Percentiles rank a stretch among this genome's conserved stretches.
Evolutionary conservation across 2,888 invertebrate genomes (phyloP).

Genomic region (Creontiades dilutus): DNA sequence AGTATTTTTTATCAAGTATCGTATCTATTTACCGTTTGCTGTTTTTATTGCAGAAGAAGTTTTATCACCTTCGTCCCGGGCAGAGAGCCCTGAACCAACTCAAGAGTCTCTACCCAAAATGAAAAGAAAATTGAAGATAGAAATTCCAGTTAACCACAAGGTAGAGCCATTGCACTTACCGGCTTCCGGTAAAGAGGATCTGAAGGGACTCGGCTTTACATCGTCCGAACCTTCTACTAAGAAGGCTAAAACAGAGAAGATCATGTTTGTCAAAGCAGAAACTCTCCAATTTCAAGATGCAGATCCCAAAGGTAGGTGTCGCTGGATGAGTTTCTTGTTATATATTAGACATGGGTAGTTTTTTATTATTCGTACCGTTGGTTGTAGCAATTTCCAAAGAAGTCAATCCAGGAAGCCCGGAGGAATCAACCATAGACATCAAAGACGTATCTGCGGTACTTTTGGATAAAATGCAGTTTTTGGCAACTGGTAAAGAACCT

Average conservation of each 20-base stretch:
- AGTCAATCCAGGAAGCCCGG: not conserved
- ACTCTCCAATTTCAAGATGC: slow-evolving; percentile 77
- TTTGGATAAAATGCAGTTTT: slow-evolving; percentile 82
- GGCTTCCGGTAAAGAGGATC: slow-evolving; percentile 63
- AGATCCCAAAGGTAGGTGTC: slow-evolving; percentile 65
- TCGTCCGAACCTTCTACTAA: slow-evolving; percentile 77
- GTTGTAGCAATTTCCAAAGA: not conserved
- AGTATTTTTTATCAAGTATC: too few relatives aligned
- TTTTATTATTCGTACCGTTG: not conserved
- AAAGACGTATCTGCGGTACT: slow-evolving; percentile 78
- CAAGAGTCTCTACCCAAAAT: not conserved
- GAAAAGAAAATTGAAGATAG: slow-evolving; percentile 62
- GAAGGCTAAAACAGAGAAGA: slow-evolving; percentile 78
- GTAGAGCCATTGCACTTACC: not conserved
- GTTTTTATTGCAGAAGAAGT: slow-evolving; percentile 50
- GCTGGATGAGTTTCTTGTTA: too few relatives aligned
- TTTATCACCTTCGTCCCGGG: slow-evolving; percentile 26
- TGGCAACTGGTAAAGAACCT: slow-evolving; percentile 81
- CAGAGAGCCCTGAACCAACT: slow-evolving; percentile 51
- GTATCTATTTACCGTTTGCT: too few relatives aligned
- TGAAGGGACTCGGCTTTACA: slow-evolving; percentile 60
- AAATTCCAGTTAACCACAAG: slow-evolving; percentile 24
- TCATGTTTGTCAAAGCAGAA: slow-evolving; percentile 81
- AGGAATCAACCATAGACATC: slow-evolving; percentile 69
- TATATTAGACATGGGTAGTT: too few relatives aligned